phyloP scores from a whole-genome alignment of 1,140 invertebrate genomes.

The Hyphantria cunea region DNA sequence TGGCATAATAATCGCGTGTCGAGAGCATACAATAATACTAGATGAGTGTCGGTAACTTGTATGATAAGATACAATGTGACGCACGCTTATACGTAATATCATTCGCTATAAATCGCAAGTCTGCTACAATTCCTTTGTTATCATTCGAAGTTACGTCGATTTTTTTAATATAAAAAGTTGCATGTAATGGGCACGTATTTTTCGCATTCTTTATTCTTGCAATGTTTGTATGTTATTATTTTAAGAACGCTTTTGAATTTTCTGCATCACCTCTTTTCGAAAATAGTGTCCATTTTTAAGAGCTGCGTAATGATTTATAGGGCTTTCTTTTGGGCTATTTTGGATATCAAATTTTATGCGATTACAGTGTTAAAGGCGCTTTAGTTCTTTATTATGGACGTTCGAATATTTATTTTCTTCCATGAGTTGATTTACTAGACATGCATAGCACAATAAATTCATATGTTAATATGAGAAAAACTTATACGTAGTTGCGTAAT shows the following conservation, averaged over 20 bases:
- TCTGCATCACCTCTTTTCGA: no score
- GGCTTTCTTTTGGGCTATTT: neutral
- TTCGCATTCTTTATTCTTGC: no score
- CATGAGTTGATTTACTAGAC: conserved; percentile 21
- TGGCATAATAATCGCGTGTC: conserved; percentile 44
- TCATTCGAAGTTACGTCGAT: neutral
- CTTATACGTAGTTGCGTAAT: conserved; percentile 28
- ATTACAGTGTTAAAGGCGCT: neutral
- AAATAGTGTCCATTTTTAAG: no score
- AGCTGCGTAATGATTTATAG: no score
- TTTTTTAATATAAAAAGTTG: neutral
- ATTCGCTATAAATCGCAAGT: conserved; percentile 1
- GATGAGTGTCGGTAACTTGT: conserved; percentile 7
- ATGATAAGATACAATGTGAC: conserved; percentile 23
- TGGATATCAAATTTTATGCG: neutral
- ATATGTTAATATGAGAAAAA: conserved; percentile 33
- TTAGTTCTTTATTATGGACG: neutral
- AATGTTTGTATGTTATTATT: no score
- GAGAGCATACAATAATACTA: conserved; percentile 22
- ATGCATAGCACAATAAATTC: conserved; percentile 22
- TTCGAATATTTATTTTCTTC: conserved; percentile 1
- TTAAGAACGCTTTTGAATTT: no score
- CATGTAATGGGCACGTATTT: no score
- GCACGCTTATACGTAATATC: conserved; percentile 15
- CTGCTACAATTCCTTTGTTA: conserved; percentile 3